These are phyloP conservation scores for Macroglossus sobrinus DNA, from an alignment of 2,113 vertebrate species.

Conservation along the genomic window DNA sequence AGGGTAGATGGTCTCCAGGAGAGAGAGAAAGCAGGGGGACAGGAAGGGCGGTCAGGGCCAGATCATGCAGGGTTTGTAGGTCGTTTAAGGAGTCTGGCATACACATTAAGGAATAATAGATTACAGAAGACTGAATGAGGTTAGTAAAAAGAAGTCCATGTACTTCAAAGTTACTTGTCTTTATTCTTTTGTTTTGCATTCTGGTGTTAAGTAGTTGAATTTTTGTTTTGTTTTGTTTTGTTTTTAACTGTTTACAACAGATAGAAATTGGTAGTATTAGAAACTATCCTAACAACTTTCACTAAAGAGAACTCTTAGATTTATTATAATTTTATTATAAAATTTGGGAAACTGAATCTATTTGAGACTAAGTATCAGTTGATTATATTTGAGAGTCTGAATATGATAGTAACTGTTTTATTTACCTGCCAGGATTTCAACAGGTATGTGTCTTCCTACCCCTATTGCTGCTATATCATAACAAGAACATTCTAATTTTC, in stretches of 20 bases:
- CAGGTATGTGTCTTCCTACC: background rate
- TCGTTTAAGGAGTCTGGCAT: background rate
- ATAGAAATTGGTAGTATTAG: background rate
- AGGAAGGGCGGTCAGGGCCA: background rate
- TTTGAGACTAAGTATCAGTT: background rate
- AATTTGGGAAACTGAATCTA: background rate
- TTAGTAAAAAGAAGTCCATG: background rate
- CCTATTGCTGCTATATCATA: background rate
- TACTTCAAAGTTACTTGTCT: background rate
- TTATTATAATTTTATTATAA: background rate
- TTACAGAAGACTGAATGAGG: background rate
- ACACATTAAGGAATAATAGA: background rate
- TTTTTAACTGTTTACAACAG: background rate
- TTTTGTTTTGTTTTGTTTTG: background rate
- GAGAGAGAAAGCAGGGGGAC: background rate
- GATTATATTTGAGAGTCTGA: background rate
- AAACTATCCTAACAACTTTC: background rate
- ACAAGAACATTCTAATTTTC: slow-evolving; percentile 1
- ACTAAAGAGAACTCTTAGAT: background rate
- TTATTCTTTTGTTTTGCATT: background rate
- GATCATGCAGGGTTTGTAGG: background rate
- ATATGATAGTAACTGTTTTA: background rate
- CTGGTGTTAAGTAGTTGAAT: background rate
- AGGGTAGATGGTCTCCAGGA: background rate
- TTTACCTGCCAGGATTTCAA: background rate